A percentile compares a stretch with the other conserved stretches of the same genome.
phyloP scores from a whole-genome alignment of 2,113 vertebrate genomes.

The Steatornis caripensis region DNA sequence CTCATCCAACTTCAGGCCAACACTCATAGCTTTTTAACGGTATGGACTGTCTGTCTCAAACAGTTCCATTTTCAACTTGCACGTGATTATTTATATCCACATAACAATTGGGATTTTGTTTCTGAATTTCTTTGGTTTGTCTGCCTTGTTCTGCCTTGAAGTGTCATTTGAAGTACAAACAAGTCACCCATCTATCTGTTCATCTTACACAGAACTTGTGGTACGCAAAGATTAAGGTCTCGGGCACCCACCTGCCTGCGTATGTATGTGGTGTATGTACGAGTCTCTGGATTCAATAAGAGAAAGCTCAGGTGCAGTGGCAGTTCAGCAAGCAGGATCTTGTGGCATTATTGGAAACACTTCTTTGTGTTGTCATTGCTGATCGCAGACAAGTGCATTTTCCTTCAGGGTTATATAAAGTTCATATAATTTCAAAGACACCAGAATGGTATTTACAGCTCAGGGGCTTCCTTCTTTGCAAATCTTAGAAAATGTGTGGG shows the following conservation, averaged over 20 bases:
- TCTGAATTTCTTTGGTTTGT: not conserved
- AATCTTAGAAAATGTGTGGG: not conserved
- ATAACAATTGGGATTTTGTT: not conserved
- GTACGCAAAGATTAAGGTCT: not conserved
- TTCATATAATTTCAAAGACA: slow-evolving; percentile 9
- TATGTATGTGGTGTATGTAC: not conserved
- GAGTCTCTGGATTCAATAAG: not conserved
- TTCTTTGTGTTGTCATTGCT: slow-evolving; percentile 19
- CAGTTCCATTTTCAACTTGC: not conserved
- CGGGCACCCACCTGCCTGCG: not conserved
- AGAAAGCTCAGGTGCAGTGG: not conserved
- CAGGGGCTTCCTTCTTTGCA: not conserved
- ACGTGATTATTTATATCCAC: not conserved
- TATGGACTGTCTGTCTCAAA: not conserved
- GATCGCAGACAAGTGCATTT: slow-evolving; percentile 31
- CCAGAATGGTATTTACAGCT: not conserved
- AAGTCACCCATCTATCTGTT: not conserved
- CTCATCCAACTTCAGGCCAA: not conserved
- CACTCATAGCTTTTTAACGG: not conserved
- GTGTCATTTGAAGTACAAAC: not conserved
- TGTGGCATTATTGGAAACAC: slow-evolving; percentile 17
- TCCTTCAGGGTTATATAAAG: not conserved
- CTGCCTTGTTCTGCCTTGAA: not conserved
- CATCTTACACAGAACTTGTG: not conserved
- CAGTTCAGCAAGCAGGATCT: not conserved